A percentile compares a stretch with the other conserved stretches of the same genome.
Conservation (phyloP, 2,113 vertebrate genomes). For the Actenoides lindsayi region DNA sequence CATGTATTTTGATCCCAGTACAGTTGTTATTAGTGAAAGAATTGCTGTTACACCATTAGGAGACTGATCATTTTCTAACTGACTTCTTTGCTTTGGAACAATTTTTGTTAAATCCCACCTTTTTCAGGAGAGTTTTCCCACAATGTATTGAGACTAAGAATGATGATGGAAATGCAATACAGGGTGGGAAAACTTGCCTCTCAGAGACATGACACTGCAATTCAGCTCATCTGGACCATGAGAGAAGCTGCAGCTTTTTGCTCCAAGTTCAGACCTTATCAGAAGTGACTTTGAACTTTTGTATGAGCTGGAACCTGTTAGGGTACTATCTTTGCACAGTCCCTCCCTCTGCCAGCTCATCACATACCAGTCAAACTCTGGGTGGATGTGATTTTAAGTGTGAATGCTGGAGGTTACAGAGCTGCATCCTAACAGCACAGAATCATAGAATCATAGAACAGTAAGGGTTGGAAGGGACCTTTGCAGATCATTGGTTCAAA, state of each 20-base stretch:
- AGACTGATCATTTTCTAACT: not conserved
- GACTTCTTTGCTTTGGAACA: not conserved
- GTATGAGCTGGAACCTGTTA: not conserved
- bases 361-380: not conserved
- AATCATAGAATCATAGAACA: too few species aligned
- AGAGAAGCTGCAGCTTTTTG: not conserved
- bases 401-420: not conserved
- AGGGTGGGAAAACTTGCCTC: not conserved
- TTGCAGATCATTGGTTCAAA: too few species aligned
- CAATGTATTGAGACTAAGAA: not conserved
- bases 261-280: not conserved
- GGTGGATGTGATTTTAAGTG: not conserved
- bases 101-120: not conserved
- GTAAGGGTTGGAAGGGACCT: too few species aligned
- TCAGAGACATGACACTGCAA: not conserved
- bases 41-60: not conserved
- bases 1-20: constrained; percentile 14
- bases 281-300: not conserved
- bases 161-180: not conserved
- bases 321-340: not conserved
- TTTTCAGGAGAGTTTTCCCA: not conserved
- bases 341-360: not conserved
- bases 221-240: not conserved
- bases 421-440: not conserved
- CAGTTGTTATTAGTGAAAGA: not conserved